Evolutionary conservation across 2,888 invertebrate genomes (phyloP).

Genomic region (Trachelus troglodyta): DNA sequence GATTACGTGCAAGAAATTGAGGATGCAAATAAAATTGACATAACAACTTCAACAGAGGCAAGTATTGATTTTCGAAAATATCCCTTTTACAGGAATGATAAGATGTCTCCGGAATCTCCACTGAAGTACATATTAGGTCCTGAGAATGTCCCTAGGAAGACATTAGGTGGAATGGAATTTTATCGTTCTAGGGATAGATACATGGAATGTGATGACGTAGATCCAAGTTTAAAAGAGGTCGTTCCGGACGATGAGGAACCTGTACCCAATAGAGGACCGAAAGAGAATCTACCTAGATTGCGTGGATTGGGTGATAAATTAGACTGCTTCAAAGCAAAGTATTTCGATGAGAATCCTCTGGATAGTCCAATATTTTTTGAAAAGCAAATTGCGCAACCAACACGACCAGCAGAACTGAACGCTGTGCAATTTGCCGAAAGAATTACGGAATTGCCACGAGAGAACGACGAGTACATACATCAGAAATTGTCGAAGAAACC

Average conservation of each 20-base stretch:
- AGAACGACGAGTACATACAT: conserved; percentile 40
- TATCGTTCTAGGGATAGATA: conserved; percentile 72
- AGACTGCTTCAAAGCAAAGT: conserved; percentile 79
- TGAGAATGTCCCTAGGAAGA: conserved; percentile 73
- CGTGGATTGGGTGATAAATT: conserved; percentile 78
- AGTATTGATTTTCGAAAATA: conserved; percentile 68
- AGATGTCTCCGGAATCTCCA: conserved; percentile 71
- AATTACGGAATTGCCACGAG: conserved; percentile 42
- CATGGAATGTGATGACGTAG: conserved; percentile 61
- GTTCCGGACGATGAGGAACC: conserved; percentile 52
- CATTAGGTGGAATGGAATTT: conserved; percentile 76
- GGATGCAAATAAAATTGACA: conserved; percentile 47
- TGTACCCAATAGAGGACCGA: conserved; percentile 42
- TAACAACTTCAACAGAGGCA: conserved; percentile 19
- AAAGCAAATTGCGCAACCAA: conserved; percentile 51
- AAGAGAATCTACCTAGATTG: conserved; percentile 66
- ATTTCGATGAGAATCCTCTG: conserved; percentile 80
- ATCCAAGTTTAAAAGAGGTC: conserved; percentile 50
- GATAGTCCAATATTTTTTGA: conserved; percentile 78
- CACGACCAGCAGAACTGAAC: conserved; percentile 45
- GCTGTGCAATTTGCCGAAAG: conserved; percentile 42
- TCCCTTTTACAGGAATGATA: conserved; percentile 73
- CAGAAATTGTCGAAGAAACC: conserved; percentile 49
- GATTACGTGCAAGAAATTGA: conserved; percentile 45
- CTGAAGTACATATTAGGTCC: conserved; percentile 76